These are phyloP conservation scores for Emydura subglobosa DNA, from an alignment of 2,113 vertebrate genomes.

Conservation along the genomic window DNA sequence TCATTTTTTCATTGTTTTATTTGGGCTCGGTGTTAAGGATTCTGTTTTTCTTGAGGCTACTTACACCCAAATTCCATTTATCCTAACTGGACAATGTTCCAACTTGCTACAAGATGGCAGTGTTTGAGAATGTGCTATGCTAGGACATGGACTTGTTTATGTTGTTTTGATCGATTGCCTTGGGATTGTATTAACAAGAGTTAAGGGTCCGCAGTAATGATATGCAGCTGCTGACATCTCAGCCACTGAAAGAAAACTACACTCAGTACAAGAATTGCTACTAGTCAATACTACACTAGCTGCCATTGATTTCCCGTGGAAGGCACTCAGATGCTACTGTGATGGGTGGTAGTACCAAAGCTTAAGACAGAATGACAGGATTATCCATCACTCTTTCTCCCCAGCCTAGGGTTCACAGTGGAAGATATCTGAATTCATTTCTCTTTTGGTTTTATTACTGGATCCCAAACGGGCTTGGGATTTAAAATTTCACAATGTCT, in stretches of 20 bases:
- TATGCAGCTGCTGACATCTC: not conserved
- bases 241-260: not conserved
- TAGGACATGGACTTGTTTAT: not conserved
- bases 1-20: not conserved
- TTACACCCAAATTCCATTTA: not conserved
- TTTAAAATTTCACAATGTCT: not conserved
- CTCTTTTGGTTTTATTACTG: not conserved
- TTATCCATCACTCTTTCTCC: not conserved
- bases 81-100: not conserved
- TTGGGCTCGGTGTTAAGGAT: not conserved
- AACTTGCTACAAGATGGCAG: not conserved
- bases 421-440: not conserved
- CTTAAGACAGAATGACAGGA: not conserved
- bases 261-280: rapidly evolving
- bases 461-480: not conserved
- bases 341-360: not conserved
- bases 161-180: not conserved
- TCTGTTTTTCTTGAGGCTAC: not conserved
- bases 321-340: not conserved
- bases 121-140: not conserved
- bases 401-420: not conserved
- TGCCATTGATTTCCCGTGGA: not conserved
- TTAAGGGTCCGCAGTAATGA: not conserved
- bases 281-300: not conserved
- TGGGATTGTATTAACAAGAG: not conserved